Evolutionary conservation across 1,140 invertebrate genomes (phyloP), one percentile per base, ranked within the genome.

Genomic region (Cyclargus thomasi): DNA sequence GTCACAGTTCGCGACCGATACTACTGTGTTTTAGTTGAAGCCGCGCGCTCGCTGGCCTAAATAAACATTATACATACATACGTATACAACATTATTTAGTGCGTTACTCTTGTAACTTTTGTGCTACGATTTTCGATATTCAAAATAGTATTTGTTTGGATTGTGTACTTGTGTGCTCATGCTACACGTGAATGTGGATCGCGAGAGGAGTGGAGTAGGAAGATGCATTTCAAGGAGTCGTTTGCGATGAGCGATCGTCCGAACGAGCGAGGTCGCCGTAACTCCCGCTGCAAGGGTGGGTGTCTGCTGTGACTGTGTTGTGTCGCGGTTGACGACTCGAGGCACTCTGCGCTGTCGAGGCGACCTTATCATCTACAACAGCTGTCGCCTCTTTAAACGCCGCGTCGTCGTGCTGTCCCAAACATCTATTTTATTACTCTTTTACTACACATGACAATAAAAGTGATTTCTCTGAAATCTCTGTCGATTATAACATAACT

Each of bases 141-240:
- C 39, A 47, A 47, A 47, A 74, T 80, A 85, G 83, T 79, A 76
- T 83, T 85, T 86, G 84, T 75, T 76, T 66, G 80, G 78, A 86
- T 87, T 82, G 77, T 83, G 84, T 86, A 79, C 77, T 80, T 71
- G 77, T 79, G 76, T 76, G 84, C 84, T 73, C 79, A 90, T 90
- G 86, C 70, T 84, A 86, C 78, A 88, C 79, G 80, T 90, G 81
- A 86, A 82, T 86, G 85, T 90, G 85, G 81, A 88, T 84, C 80
- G 79, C 78, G 73, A 81, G 73, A 75, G 83, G 79, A 83, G 82
- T 71, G 83, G 75, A 77, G 77, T 85, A 70, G 79, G 88, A 90
- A 90, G 85, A 90, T 90, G 88, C 88, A 90, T 90, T 90, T 90
- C 88, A 90, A 88, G 81, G 88, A 90, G 85, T 83, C 87, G 78